Base-by-base conservation (phyloP, 2,888 invertebrate genomes). In the Calameuta idolon region DNA sequence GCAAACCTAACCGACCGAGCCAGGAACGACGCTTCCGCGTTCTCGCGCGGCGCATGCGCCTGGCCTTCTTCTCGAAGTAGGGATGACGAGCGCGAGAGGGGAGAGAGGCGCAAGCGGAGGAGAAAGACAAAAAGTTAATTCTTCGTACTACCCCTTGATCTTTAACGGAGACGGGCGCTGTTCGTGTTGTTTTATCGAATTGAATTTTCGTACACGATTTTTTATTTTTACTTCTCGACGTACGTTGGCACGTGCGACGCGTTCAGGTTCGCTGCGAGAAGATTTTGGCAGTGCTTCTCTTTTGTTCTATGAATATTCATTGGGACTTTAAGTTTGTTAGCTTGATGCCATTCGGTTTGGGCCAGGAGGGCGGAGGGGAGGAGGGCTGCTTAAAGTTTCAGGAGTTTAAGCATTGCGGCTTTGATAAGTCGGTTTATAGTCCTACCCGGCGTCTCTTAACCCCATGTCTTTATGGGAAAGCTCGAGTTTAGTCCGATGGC, bases 1-100 rank as follows among this genome's bases (percentile, higher is more conserved):
- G 68, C 33, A 15, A 71, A 71, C 31, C 34, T 55, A 55, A 55
- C 55, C 71, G 71, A 71, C 71, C 31, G 15, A 71, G 71, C 71
- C 31, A 31, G 33, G 11, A 12, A 31, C 71, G 3, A 79, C 77
- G 79, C 86, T 87, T 86, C 87, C 86, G 86, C 86, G 86, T 85
- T 85, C 80, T 75, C 71, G 69, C 73, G 77, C 76, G 79, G 79
- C 83, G 85, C 85, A 82, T 83, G 82, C 85, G 84, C 82, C 68
- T 71, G 33, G 15, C 55, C 23, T 55, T 23, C 55, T 23, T 55
- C 0, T 9, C 15, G 23, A 15, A 23, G 55, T 23, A 23, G 15
- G 55, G 15, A 9, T 3, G 12, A 31, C 3, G 12, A 31, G 71
- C 31, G 71, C 71, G 71, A 12, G 33, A 71, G 71, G 71, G 12